Evolutionary conservation across 2,888 invertebrate species (phyloP).

Genomic region (Aporophyla nigra): DNA sequence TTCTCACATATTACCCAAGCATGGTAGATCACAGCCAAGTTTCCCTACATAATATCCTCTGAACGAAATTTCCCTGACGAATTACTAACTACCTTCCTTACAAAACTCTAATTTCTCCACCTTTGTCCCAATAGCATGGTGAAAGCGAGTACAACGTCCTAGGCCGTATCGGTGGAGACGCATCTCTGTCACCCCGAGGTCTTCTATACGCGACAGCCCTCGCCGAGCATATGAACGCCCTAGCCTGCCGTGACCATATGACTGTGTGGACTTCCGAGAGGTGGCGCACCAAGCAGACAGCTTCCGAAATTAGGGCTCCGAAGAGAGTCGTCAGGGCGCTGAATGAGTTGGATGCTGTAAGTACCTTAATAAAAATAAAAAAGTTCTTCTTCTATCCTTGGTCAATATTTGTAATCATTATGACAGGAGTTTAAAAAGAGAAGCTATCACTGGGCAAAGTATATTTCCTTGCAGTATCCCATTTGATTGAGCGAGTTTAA

Average conservation of each 20-base stretch:
- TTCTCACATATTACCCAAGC: background rate
- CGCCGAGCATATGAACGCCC: conserved; percentile 92
- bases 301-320: conserved; percentile 94
- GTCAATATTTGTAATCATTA: too few relatives aligned
- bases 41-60: too few relatives aligned
- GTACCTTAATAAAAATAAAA: conserved; percentile 80
- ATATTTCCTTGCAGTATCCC: conserved; percentile 24
- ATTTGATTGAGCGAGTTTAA: background rate
- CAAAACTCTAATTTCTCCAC: conserved; percentile 2
- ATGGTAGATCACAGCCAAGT: background rate
- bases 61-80: background rate
- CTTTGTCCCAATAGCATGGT: conserved; percentile 93
- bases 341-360: conserved; percentile 97
- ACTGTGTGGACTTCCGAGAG: conserved; percentile 98
- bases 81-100: background rate
- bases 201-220: conserved; percentile 94
- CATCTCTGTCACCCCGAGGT: conserved; percentile 95
- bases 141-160: conserved; percentile 97
- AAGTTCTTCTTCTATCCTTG: too few relatives aligned
- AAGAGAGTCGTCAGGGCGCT: conserved; percentile 96
- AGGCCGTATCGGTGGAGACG: conserved; percentile 97
- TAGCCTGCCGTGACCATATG: conserved; percentile 92
- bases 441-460: conserved; percentile 22
- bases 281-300: conserved; percentile 97
- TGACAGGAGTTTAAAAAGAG: too few relatives aligned